A percentile compares a stretch with the other conserved stretches of the same genome.
Evolutionary conservation across 2,113 vertebrate species (phyloP).

Genomic region (Micromys minutus): DNA sequence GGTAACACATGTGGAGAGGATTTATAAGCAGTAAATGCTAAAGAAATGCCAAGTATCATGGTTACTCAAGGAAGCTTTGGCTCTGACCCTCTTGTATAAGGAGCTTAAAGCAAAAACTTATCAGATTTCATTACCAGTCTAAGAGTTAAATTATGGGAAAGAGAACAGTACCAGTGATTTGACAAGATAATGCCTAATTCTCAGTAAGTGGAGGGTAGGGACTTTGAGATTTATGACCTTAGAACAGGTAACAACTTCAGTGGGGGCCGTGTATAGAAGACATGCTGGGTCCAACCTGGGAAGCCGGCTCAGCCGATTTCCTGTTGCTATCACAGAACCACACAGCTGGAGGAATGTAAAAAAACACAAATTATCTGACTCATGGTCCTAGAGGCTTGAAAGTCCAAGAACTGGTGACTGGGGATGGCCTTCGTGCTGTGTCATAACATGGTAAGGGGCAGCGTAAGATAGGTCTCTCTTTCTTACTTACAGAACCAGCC

Average conservation of each 20-base stretch:
- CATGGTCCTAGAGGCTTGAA: not conserved
- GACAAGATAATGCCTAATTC: not conserved
- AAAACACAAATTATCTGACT: not conserved
- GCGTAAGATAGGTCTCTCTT: not conserved
- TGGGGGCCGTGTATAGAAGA: not conserved
- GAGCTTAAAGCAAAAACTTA: not conserved
- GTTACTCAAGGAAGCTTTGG: not conserved
- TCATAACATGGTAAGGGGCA: not conserved
- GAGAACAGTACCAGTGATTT: not conserved
- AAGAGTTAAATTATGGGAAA: conserved; percentile 12
- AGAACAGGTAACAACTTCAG: not conserved
- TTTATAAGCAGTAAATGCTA: conserved; percentile 14
- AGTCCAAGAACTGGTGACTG: not conserved
- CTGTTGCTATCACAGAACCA: not conserved
- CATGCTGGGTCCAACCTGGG: not conserved
- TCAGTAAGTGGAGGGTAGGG: not conserved
- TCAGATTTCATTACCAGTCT: not conserved
- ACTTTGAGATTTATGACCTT: conserved; percentile 15
- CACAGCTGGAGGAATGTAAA: not conserved
- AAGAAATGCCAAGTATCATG: not conserved
- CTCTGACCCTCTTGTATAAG: not conserved
- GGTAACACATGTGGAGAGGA: not conserved
- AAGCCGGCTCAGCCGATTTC: not conserved
- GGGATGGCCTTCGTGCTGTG: not conserved
- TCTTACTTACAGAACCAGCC: not conserved